These are phyloP conservation scores for Conger conger DNA, from an alignment of 2,113 vertebrate species.

Conservation along the genomic window DNA sequence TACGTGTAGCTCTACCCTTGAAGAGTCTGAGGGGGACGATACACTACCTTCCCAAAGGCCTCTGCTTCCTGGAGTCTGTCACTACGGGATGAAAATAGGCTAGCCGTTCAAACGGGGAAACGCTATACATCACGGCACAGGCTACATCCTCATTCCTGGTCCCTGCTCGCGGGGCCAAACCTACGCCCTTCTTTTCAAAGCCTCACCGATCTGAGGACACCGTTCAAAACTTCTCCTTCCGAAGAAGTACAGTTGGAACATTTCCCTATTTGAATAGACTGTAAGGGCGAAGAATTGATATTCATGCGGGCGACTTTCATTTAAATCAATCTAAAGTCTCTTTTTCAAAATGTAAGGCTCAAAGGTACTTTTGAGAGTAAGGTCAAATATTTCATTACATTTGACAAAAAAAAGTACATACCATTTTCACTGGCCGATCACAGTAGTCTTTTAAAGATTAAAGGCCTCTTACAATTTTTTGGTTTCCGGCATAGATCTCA, in stretches of 20 bases:
- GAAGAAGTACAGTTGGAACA: neutral
- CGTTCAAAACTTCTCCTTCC: neutral
- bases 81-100: neutral
- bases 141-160: neutral
- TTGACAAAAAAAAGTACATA: neutral
- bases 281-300: neutral
- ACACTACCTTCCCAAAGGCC: neutral
- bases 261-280: neutral
- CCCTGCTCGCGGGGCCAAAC: neutral
- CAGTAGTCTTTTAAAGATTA: neutral
- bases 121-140: neutral
- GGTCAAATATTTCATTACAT: neutral
- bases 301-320: neutral
- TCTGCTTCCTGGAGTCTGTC: constrained; percentile 1
- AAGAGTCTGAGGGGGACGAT: neutral
- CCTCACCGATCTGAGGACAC: neutral
- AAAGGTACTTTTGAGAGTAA: neutral
- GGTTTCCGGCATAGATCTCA: neutral
- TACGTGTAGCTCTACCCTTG: constrained; percentile 4
- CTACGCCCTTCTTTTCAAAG: neutral
- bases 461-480: neutral
- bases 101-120: neutral
- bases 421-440: neutral
- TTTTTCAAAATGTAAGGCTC: neutral
- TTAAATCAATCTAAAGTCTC: neutral